Conservation (phyloP, 2,113 vertebrate genomes). For the Scomber japonicus region DNA sequence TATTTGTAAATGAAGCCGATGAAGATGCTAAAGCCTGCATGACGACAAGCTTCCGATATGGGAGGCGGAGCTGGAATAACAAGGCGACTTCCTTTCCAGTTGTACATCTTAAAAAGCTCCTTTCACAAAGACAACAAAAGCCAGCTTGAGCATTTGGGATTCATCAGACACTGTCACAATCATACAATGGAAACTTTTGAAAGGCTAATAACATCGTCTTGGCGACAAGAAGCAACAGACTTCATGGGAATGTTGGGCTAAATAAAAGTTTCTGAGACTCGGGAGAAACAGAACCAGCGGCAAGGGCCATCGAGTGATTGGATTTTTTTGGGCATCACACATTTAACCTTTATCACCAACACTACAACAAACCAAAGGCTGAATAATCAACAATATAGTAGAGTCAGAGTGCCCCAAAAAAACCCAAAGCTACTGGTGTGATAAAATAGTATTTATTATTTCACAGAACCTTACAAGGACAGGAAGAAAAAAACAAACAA, state of each 20-base stretch:
- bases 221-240: neutral
- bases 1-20: neutral
- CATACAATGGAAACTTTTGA: neutral
- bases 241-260: neutral
- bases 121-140: conserved; percentile 32
- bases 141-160: conserved; percentile 17
- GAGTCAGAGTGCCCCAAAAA: no score
- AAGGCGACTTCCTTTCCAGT: neutral
- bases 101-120: conserved; percentile 7
- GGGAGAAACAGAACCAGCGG: no score
- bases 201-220: no score
- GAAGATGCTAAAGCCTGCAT: neutral
- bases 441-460: conserved; percentile 83
- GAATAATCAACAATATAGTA: no score
- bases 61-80: neutral
- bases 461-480: conserved; percentile 75
- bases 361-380: neutral
- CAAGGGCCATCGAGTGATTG: fast-evolving
- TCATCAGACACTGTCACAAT: neutral
- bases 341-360: neutral
- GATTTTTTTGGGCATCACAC: neutral
- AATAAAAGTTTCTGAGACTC: neutral
- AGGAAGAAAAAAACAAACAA: conserved; percentile 51
- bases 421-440: conserved; percentile 51
- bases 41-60: neutral